Base-by-base conservation (phyloP, 2,888 invertebrate species). In the Dimorphilus gyrociliatus region DNA sequence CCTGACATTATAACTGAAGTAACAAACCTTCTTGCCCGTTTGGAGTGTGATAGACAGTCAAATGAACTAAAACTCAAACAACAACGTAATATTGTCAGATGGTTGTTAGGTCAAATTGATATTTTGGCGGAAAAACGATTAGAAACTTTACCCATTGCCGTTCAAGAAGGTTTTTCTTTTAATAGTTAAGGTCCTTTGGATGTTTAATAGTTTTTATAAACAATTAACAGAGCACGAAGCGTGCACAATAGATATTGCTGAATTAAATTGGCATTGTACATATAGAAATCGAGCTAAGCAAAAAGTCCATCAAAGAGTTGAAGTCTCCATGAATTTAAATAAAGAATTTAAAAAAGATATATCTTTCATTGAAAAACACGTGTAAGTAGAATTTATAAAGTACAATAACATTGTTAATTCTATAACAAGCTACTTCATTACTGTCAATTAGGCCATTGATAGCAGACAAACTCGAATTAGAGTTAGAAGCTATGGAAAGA, bases 161-260 rank as follows among this genome's bases (percentile, higher is more conserved):
- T 60, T 14, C 58, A 60, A 32, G 47, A 41, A 45, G 58, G 60
- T 15, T 13, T 14, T 8, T 28, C 17, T 12, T 18, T n/a, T 16
- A 27, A 12, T 12, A 8, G 19, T 12, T 23, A 17, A 12, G 7
- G 16, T n/a, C 19, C 12, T 6, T 30, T 10, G 25, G 14, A 25
- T 27, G 8, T 27, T 16, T 29, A 21, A 7, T 1, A 13, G 8
- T 19, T 7, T 30, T 1, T 21, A n/a, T 21, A 21, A n/a, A n/a
- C n/a, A n/a, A n/a, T n/a, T n/a, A 32, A n/a, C 41, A 58, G 59
- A 58, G 34, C 60, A 60, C 42, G 56, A 58, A 34, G 53, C 54
- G 2, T 55, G 55, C 36, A 50, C 53, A 8, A 38, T 51, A 36
- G 55, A 60, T 37, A 45, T 60, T 29, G 52, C 47, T 45, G 60